Base-by-base conservation (phyloP, 2,888 invertebrate species). In the Athalia circularis region DNA sequence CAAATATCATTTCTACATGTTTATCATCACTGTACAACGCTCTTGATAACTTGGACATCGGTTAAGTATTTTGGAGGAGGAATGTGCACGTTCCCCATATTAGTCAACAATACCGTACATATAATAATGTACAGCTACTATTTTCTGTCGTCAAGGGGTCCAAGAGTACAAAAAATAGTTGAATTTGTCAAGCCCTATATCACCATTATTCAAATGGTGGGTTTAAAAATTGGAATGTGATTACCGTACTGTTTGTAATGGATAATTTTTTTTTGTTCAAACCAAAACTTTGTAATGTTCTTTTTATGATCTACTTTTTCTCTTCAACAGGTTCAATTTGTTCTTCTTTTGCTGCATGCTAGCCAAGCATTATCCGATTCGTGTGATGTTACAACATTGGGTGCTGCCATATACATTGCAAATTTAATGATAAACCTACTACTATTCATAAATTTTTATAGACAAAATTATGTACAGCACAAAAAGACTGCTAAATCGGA, bases 111-210 rank as follows among this genome's bases (percentile, higher is more conserved):
- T 65, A 87, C 90, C 0, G 92, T 95, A 0, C 95, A 96, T 83
- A 91, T 95, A 0, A 86, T 95, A 4, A 95, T 95, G 95, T 96
- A 96, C 86, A 91, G 91, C 0, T 96, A 96, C 88, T 96, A 96
- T 85, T 91, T 94, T 5, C 84, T 89, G 11, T 67, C 94, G 90
- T 94, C 0, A 92, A 93, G 93, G 72, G 94, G 93, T 81, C 92
- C 92, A 5, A 84, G 85, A n/a, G 86, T 93, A 77, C 92, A 93
- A 84, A 90, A 88, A 4, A 86, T 89, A 65, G 89, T 94, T 48
- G 86, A 85, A 77, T 92, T 92, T 72, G 91, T 94, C 83, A 96
- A 96, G 84, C 89, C 88, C n/a, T 89, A 89, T 80, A 81, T 92
- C 54, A 92, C 92, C 0, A 86, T 89, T 13, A 82, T 94, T 80